These are phyloP conservation scores for Drosophila ficusphila DNA, from an alignment of 1,140 invertebrate genomes.

Conservation along the genomic window DNA sequence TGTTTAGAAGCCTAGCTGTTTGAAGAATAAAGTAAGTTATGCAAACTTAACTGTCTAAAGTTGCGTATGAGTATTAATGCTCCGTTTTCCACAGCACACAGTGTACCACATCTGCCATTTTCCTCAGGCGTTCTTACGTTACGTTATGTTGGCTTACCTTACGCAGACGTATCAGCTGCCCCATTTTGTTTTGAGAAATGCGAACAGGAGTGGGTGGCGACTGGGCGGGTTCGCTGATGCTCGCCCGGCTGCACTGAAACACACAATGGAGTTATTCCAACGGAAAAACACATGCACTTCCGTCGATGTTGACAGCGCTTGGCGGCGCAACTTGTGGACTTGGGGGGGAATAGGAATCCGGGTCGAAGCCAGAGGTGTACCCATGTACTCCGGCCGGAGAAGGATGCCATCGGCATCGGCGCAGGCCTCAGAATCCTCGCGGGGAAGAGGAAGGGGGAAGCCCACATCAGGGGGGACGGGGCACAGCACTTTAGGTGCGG, in stretches of 20 bases:
- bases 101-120: conserved; percentile 8
- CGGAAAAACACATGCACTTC: conserved; percentile 82
- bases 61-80: too few relatives aligned
- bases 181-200: conserved; percentile 36
- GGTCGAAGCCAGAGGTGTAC: conserved; percentile 1
- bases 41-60: too few relatives aligned
- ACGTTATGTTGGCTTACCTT: conserved; percentile 63
- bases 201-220: conserved; percentile 3
- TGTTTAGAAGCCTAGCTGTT: too few relatives aligned
- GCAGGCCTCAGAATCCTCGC: conserved; percentile 11
- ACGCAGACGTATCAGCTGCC: conserved; percentile 59
- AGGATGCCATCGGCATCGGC: conserved; percentile 24
- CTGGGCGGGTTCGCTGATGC: conserved; percentile 47
- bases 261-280: conserved; percentile 82
- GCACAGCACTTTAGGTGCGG: neutral
- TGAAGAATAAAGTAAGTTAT: too few relatives aligned
- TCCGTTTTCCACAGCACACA: neutral
- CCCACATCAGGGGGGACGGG: neutral
- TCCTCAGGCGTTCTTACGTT: conserved; percentile 44
- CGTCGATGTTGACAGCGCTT: conserved; percentile 68
- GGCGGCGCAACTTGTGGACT: conserved; percentile 14
- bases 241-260: conserved; percentile 72
- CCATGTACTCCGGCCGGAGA: conserved; percentile 13
- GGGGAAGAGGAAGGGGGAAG: neutral
- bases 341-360: neutral